Base-by-base conservation (phyloP, 2,113 vertebrate species). In the Indicator indicator region DNA sequence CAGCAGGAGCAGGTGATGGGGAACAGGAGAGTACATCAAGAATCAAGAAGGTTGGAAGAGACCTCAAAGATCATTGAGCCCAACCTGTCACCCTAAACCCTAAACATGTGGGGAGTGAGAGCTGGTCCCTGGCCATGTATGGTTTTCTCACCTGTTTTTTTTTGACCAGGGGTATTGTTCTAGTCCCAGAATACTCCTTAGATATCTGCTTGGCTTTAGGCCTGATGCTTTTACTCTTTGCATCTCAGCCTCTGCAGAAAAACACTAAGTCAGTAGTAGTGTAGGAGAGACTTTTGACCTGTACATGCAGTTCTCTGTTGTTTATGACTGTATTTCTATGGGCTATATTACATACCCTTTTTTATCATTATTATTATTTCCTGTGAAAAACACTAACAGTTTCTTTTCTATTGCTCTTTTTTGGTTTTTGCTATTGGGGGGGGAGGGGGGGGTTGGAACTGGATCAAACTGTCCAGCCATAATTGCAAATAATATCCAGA, bases 71-170 rank as follows among this genome's bases (percentile, higher is more conserved):
- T n/a, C n/a, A n/a, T n/a, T n/a, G n/a, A n/a, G n/a, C n/a, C n/a
- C n/a, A n/a, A n/a, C n/a, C n/a, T n/a, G n/a, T n/a, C n/a, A n/a
- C n/a, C n/a, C n/a, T n/a, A n/a, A n/a, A n/a, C n/a, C n/a, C n/a
- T n/a, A n/a, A n/a, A 36, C 4, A 1, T 3, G 9, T 16, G 2
- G 6, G 0, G 20, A 4, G 9, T 24, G 17, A 88, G 18, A 56
- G 9, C 5, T 12, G 8, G 2, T 68, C 18, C 8, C 9, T 78
- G 67, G 18, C 6, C 2, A 0, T 46, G 6, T 46, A 6, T 11
- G 28, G 9, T 32, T 28, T 46, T 83, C 67, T 68, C 48, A 38
- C 4, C 3, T 11, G 12, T 16, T 75, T 40, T 75, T 75, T 54
- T 4, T 26, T 86, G 65, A 4, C 3, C 48, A 19, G 17, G 15